Evolutionary conservation across 1,140 invertebrate species (phyloP), one percentile per base, ranked within the genome.

Genomic region (Zaprionus ornatus): DNA sequence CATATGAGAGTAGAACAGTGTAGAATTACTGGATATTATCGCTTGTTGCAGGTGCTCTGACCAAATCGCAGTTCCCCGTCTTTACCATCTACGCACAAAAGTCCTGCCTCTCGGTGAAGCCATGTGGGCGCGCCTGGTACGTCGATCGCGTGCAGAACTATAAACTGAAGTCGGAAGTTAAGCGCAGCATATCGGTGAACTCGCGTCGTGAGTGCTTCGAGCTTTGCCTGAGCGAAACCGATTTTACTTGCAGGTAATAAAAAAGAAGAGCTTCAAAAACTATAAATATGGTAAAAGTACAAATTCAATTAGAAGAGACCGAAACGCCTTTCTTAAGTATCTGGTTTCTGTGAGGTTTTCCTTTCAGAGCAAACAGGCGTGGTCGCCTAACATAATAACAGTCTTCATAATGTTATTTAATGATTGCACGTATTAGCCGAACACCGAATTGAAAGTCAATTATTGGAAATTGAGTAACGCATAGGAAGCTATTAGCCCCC

Each of bases 11-110:
- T 21, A 48, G 17, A 21, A 48, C 12, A 21, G 45, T 21, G 45
- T 21, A 19, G 45, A 50, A 21, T 19, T 50, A 21, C 19, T 19
- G 35, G 5, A 23, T 37, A 25, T 23, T 50, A 55, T 55, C 45
- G 25, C 45, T 61, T 50, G 19, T 61, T 50, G 19, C 95, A 98
- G 97, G 96, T 86, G 96, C 97, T 7, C 93, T 98, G 82, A 97
- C 96, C 23, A 96, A 97, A 86, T 98, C 97, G 7, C 97, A 99
- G 92, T 98, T 98, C 93, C 98, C 98, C 9, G 97, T 99, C 63
- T 98, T 98, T 93, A 98, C 98, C n/a, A 97, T 98, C 84, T 99
- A 98, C 94, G 97, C 97, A 50, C 97, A 98, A 93, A 98, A 98
- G 94, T 97, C 96, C 68, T 99, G 98, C 88, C 93, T 98, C 68